Conservation (phyloP, 2,888 invertebrate genomes). For the Fragum fragum region DNA sequence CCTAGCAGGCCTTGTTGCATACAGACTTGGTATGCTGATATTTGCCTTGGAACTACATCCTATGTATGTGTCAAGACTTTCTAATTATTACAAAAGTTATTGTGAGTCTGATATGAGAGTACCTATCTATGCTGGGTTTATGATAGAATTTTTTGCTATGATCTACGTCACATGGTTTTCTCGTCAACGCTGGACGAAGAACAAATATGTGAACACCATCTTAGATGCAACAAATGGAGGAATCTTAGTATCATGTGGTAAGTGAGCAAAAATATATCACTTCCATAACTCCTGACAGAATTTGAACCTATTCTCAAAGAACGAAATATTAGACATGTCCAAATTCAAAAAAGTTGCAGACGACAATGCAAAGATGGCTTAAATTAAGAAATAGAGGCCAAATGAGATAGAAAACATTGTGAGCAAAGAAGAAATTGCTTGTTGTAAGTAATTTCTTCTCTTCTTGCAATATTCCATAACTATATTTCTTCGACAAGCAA, state of each 20-base stretch:
- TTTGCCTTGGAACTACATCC: slow-evolving; percentile 67
- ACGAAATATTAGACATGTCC: no score
- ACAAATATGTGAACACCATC: slow-evolving; percentile 57
- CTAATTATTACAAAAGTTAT: slow-evolving; percentile 53
- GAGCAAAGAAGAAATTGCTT: no score
- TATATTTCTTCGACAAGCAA: no score
- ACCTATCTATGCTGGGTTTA: slow-evolving; percentile 68
- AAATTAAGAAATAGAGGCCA: no score
- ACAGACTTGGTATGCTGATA: slow-evolving; percentile 66
- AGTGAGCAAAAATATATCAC: no score
- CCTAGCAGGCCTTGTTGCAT: slow-evolving; percentile 67
- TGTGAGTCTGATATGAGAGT: slow-evolving; percentile 74
- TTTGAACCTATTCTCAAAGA: no score
- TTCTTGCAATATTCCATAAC: no score
- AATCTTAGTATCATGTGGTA: slow-evolving; percentile 73
- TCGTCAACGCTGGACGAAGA: slow-evolving; percentile 62
- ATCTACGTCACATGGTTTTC: slow-evolving; percentile 72
- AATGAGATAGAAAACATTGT: no score
- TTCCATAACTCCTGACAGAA: no score
- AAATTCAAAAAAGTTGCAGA: no score
- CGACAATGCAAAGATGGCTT: no score
- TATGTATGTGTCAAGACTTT: slow-evolving; percentile 53
- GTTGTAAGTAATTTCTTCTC: no score
- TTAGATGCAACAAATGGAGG: slow-evolving; percentile 70
- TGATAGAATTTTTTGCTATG: slow-evolving; percentile 72